Base-by-base conservation (phyloP, 2,888 invertebrate species). In the Altica lythri region DNA sequence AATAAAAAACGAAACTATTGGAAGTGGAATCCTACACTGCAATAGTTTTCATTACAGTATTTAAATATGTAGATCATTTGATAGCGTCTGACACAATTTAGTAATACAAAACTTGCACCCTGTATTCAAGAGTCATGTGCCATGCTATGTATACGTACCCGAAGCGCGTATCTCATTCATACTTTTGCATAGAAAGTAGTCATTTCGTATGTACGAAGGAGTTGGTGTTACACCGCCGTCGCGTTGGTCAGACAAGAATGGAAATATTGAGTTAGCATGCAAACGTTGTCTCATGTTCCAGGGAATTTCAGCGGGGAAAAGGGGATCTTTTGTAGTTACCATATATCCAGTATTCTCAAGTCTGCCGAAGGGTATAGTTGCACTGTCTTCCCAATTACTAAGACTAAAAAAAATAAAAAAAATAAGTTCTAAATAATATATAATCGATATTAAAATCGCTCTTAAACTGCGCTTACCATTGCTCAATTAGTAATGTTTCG, bases 161-260 rank as follows among this genome's bases (percentile, higher is more conserved):
- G 72, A 68, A 68, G 70, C 72, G 73, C 72, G 77, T 77, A 79
- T 79, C 79, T 80, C 80, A 80, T 81, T 81, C 80, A 80, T 80
- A 79, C 80, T 80, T 81, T 80, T 80, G 79, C 80, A 81, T 81
- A 77, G 79, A 80, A 80, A 80, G 80, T 77, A 78, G 78, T 79
- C 78, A 79, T 78, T 79, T 79, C 71, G 76, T 74, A 76, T 77
- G 77, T 75, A 68, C 71, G 73, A 75, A 70, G 70, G 71, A 72
- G 74, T 62, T 63, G 63, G 67, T 65, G 61, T 61, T 67, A 70
- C 68, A 63, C 59, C 30, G 54, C 57, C 49, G 19, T 55, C 37
- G 52, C 64, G 59, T 62, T 65, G 62, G 70, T 60, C 61, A 64
- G 68, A 75, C 66, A 67, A 69, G 72, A 74, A 75, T 69, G 66